These are phyloP conservation scores for Dyspetes luteomarginatus DNA, from an alignment of 2,888 invertebrate species.

Conservation along the genomic window DNA sequence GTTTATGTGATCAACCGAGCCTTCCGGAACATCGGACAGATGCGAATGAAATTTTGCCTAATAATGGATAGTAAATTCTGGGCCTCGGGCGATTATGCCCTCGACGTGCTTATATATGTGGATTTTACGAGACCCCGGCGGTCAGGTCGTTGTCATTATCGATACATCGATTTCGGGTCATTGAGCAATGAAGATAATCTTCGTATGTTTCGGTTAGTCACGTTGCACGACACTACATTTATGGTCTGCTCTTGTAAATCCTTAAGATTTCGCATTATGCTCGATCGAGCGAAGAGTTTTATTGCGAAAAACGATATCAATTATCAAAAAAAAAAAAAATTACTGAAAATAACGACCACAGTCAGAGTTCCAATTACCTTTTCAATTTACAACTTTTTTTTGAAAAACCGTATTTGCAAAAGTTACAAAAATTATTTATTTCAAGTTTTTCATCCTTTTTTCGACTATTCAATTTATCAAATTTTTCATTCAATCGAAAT, in stretches of 20 bases:
- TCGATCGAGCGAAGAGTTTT: no score
- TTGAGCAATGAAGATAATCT: constrained; percentile 24
- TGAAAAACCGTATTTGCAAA: no score
- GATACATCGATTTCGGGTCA: constrained; percentile 40
- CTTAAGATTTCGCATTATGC: no score
- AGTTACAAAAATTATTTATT: no score
- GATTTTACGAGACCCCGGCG: neutral
- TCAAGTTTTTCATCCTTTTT: no score
- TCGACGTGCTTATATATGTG: neutral
- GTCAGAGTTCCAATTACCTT: no score
- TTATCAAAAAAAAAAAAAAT: no score
- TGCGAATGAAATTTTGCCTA: constrained; percentile 19
- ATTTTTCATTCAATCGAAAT: no score
- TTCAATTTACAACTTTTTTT: no score
- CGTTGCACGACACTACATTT: neutral
- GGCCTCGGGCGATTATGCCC: neutral
- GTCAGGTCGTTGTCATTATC: constrained; percentile 13
- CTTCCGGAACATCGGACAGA: neutral
- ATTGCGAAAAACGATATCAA: no score
- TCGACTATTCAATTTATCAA: no score
- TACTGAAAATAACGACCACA: no score
- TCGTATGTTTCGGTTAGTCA: neutral
- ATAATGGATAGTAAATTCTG: neutral
- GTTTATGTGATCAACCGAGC: neutral
- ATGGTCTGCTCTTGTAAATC: neutral